A percentile compares a stretch with the other conserved stretches of the same genome.
Conservation (phyloP, 2,888 invertebrate genomes). For the Ectobius pallidus region DNA sequence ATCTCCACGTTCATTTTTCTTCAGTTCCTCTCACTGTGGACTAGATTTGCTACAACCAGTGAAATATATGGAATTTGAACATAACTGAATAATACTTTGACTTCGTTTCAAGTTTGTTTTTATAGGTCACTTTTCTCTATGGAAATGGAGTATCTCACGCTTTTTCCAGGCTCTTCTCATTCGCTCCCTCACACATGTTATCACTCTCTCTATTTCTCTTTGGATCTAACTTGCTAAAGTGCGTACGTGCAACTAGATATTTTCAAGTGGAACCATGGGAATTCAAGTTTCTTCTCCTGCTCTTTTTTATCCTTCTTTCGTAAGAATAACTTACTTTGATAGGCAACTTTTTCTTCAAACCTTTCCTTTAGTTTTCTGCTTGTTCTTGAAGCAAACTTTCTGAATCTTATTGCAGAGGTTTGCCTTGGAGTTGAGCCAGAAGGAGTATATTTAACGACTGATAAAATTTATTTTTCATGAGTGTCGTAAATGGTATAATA, state of each 20-base stretch:
- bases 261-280: constrained; percentile 4
- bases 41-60: too few relatives aligned
- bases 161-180: too few relatives aligned
- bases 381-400: too few relatives aligned
- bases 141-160: too few relatives aligned
- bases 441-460: neutral
- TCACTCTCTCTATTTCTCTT: too few relatives aligned
- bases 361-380: neutral
- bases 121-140: too few relatives aligned
- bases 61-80: too few relatives aligned
- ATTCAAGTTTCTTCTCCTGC: constrained; percentile 1
- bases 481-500: neutral
- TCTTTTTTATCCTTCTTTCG: neutral
- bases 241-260: neutral
- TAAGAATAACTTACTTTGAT: constrained; percentile 1
- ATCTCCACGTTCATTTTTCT: too few relatives aligned
- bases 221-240: neutral
- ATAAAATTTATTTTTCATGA: neutral
- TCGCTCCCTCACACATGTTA: too few relatives aligned
- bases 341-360: neutral
- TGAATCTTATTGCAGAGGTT: neutral
- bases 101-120: too few relatives aligned
- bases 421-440: neutral
- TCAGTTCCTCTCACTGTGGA: too few relatives aligned
- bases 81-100: too few relatives aligned